Evolutionary conservation across 2,113 vertebrate species (phyloP).

Genomic region (Silurus asotus): DNA sequence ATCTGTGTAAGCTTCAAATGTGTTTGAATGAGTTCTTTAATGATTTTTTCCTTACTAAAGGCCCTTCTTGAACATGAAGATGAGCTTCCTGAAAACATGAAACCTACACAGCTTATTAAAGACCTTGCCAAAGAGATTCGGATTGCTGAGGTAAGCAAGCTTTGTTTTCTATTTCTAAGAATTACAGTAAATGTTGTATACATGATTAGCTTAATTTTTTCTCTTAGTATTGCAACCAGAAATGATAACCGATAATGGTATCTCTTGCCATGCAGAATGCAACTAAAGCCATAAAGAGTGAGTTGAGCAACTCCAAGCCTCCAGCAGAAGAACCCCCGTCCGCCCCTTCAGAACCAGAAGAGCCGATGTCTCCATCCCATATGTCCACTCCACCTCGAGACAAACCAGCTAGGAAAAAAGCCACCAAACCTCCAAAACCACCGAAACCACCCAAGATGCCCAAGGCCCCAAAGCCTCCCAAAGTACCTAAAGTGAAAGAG

Average conservation of each 20-base stretch:
- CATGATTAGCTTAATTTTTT: neutral
- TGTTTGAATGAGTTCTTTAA: slow-evolving; percentile 3
- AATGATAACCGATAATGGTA: neutral
- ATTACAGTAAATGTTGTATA: neutral
- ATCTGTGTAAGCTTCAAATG: neutral
- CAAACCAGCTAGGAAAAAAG: slow-evolving; percentile 70
- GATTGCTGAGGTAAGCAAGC: slow-evolving; percentile 85
- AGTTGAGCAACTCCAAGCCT: slow-evolving; percentile 75
- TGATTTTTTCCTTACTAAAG: slow-evolving; percentile 64
- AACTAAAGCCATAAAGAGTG: slow-evolving; percentile 86
- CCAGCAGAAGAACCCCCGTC: slow-evolving; percentile 78
- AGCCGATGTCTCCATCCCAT: slow-evolving; percentile 75
- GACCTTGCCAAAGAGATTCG: slow-evolving; percentile 98
- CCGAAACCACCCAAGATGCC: slow-evolving; percentile 79
- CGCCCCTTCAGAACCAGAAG: slow-evolving; percentile 79
- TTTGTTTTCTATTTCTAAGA: neutral
- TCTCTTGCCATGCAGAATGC: slow-evolving; percentile 76
- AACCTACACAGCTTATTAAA: slow-evolving; percentile 97
- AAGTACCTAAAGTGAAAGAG: slow-evolving; percentile 86
- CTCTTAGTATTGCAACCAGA: neutral
- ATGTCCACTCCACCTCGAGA: slow-evolving; percentile 70
- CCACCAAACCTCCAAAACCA: slow-evolving; percentile 64
- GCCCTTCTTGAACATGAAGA: slow-evolving; percentile 95
- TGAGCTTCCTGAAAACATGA: slow-evolving; percentile 97
- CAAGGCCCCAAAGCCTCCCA: slow-evolving; percentile 81